These are phyloP conservation scores for Bostrychus sinensis DNA, from an alignment of 2,113 vertebrate genomes.

Conservation along the genomic window DNA sequence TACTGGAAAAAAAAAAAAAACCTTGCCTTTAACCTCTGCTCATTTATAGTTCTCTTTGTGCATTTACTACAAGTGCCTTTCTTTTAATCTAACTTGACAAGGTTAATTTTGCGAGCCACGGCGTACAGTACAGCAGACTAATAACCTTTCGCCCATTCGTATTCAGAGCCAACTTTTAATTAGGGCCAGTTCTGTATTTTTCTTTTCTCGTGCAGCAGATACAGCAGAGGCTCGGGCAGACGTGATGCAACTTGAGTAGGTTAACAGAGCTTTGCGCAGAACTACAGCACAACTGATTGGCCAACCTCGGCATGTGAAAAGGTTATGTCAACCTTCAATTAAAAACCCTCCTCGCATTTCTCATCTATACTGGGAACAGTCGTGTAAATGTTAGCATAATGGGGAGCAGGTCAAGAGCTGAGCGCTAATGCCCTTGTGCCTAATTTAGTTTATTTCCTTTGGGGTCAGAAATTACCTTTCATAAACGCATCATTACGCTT, in stretches of 20 bases:
- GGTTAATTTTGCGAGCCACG: conserved; percentile 62
- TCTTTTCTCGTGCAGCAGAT: conserved; percentile 53
- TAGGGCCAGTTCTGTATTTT: conserved; percentile 62
- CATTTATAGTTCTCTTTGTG: conserved; percentile 19
- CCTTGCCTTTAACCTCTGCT: not conserved
- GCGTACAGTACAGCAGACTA: conserved; percentile 55
- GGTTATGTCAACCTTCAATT: conserved; percentile 75
- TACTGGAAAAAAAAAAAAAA: too few relatives aligned
- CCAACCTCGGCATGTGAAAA: conserved; percentile 62
- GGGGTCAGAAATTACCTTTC: conserved; percentile 66
- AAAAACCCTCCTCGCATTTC: conserved; percentile 36
- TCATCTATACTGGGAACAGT: conserved; percentile 22
- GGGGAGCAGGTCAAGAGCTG: conserved; percentile 41
- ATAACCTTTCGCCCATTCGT: conserved; percentile 58
- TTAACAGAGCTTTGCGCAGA: conserved; percentile 58
- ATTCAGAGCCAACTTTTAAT: conserved; percentile 64
- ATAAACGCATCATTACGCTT: conserved; percentile 68
- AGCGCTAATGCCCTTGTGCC: conserved; percentile 50
- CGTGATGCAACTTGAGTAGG: conserved; percentile 70
- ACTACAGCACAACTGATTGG: conserved; percentile 71
- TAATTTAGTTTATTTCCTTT: conserved; percentile 64
- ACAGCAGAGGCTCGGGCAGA: conserved; percentile 62
- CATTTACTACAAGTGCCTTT: conserved; percentile 38
- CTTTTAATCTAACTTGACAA: conserved; percentile 62
- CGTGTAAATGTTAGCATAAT: conserved; percentile 52